phyloP scores from a whole-genome alignment of 2,113 vertebrate genomes.

The Bubo bubo region DNA sequence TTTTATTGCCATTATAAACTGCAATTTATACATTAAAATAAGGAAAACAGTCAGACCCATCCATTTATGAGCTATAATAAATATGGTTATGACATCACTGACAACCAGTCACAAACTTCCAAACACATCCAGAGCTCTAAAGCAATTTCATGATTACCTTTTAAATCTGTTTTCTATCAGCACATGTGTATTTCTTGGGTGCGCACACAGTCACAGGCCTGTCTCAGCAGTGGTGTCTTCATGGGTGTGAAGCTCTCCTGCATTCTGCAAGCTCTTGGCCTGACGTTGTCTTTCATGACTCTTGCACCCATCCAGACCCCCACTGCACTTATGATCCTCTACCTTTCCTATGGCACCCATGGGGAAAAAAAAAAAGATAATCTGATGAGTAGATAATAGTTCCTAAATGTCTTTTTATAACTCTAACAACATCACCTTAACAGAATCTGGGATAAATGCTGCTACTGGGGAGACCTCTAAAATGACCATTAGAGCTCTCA shows the following conservation, averaged over 20 bases:
- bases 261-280: neutral
- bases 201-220: neutral
- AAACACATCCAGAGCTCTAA: conserved; percentile 57
- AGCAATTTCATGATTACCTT: conserved; percentile 54
- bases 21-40: conserved; percentile 71
- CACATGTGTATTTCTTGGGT: conserved; percentile 13
- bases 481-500: neutral
- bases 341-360: accelerated
- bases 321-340: neutral
- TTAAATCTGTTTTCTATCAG: conserved; percentile 70
- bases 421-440: neutral
- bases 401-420: neutral
- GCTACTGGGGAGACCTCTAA: neutral
- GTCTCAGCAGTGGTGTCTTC: neutral
- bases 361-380: no score
- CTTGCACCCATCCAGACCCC: neutral
- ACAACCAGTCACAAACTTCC: conserved; percentile 68
- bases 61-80: conserved; percentile 75
- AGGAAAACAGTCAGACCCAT: conserved; percentile 70
- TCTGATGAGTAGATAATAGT: accelerated
- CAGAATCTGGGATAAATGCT: neutral
- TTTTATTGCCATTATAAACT: conserved; percentile 75
- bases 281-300: neutral
- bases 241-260: neutral
- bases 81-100: conserved; percentile 73